Percentiles rank a stretch among this genome's conserved stretches.
Conservation (phyloP, 2,113 vertebrate species). For the Strix uralensis region DNA sequence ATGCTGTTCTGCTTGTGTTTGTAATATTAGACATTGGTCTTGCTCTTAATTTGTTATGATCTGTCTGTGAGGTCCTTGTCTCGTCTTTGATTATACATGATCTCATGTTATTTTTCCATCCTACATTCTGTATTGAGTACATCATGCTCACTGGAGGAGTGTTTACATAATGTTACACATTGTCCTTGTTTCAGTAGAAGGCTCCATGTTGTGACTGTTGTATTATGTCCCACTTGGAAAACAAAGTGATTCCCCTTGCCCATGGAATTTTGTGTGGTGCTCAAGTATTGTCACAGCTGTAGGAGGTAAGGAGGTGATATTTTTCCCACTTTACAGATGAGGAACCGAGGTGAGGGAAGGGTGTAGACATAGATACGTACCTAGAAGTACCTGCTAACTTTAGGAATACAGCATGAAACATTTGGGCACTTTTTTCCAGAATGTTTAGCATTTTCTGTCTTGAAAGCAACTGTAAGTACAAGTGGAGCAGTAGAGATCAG, state of each 20-base stretch:
- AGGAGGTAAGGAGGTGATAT: background rate
- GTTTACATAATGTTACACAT: background rate
- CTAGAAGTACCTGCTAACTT: background rate
- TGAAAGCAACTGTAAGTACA: background rate
- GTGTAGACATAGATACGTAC: background rate
- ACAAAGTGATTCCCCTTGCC: background rate
- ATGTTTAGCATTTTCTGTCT: background rate
- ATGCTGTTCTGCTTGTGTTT: background rate
- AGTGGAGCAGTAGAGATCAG: background rate
- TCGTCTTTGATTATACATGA: background rate
- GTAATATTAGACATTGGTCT: background rate
- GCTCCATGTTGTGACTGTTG: background rate
- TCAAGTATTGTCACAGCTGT: background rate
- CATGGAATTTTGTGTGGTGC: background rate
- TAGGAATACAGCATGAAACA: background rate
- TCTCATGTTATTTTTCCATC: background rate
- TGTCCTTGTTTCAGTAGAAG: background rate
- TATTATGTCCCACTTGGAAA: background rate
- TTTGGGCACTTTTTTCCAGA: background rate
- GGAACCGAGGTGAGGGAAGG: background rate
- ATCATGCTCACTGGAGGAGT: background rate
- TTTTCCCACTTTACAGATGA: background rate
- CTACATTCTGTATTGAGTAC: fast-evolving
- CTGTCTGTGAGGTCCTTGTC: background rate
- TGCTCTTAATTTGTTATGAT: background rate